Evolutionary conservation across 2,113 vertebrate genomes (phyloP).

Genomic region (Stegostoma tigrinum): DNA sequence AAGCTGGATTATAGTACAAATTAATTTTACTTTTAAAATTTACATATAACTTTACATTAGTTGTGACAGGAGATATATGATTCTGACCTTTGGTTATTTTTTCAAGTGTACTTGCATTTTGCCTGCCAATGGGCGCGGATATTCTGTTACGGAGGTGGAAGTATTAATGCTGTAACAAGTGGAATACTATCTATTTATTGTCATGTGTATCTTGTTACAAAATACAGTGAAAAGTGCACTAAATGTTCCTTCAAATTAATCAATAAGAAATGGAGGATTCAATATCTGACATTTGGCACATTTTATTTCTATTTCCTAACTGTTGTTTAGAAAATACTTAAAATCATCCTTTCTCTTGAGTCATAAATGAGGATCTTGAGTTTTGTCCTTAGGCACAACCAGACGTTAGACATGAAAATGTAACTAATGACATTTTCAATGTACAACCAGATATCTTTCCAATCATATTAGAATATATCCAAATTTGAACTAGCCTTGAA

Average conservation of each 20-base stretch:
- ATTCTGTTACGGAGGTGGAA: not conserved
- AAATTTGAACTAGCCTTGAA: not conserved
- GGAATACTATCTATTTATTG: not conserved
- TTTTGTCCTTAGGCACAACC: too few species aligned
- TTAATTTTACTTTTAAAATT: not conserved
- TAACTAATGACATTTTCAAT: not conserved
- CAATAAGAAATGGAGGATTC: not conserved
- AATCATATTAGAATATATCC: not conserved
- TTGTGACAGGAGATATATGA: not conserved
- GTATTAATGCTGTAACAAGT: not conserved
- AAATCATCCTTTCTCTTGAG: not conserved
- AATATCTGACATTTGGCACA: not conserved
- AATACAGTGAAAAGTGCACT: not conserved
- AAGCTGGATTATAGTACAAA: not conserved
- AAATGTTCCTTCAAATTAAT: not conserved
- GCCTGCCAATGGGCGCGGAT: not conserved
- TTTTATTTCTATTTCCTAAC: not conserved
- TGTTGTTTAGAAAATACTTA: not conserved
- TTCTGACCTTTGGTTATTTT: not conserved
- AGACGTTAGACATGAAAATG: not conserved
- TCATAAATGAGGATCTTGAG: not conserved
- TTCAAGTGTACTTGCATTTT: not conserved
- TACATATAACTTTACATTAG: not conserved
- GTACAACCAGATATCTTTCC: not conserved
- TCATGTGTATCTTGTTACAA: too few species aligned